Percentiles rank a stretch among this genome's conserved stretches.
phyloP scores from a whole-genome alignment of 2,888 invertebrate genomes.

The Acronicta leporina region DNA sequence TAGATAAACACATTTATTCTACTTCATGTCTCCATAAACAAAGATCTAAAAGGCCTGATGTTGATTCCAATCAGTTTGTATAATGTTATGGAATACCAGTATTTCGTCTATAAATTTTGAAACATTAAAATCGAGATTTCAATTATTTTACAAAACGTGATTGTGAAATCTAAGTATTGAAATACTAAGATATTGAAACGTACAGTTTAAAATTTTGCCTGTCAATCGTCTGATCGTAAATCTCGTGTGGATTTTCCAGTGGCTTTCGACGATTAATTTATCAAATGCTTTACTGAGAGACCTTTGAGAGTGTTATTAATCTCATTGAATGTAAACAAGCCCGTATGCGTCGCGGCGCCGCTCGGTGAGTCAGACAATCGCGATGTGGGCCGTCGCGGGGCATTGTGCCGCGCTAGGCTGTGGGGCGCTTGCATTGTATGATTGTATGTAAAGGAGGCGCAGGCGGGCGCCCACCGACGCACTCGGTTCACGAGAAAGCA shows the following conservation, averaged over 20 bases:
- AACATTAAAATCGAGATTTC: constrained; percentile 3
- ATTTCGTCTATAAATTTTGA: constrained; percentile 7
- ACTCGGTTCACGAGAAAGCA: constrained; percentile 75
- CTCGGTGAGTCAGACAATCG: constrained; percentile 82
- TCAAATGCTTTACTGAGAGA: constrained; percentile 58
- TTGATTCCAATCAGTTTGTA: neutral
- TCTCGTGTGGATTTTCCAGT: constrained; percentile 43
- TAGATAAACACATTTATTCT: constrained; percentile 49
- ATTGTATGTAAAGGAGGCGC: constrained; percentile 88
- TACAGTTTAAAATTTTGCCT: constrained; percentile 24
- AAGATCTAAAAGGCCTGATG: constrained; percentile 14
- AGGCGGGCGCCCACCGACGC: constrained; percentile 79
- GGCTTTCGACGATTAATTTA: constrained; percentile 57
- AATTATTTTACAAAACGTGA: constrained; percentile 9
- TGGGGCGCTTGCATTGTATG: constrained; percentile 72
- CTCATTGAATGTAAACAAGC: constrained; percentile 82
- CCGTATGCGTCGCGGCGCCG: constrained; percentile 73
- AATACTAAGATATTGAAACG: constrained; percentile 27
- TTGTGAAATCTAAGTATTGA: constrained; percentile 1
- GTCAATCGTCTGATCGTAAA: constrained; percentile 41
- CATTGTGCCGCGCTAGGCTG: constrained; percentile 67
- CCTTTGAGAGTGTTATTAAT: constrained; percentile 78
- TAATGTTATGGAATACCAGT: neutral
- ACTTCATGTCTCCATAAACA: constrained; percentile 36
- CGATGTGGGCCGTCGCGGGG: constrained; percentile 81